Conservation (phyloP, 1,140 invertebrate genomes). For the Argopecten irradians region DNA sequence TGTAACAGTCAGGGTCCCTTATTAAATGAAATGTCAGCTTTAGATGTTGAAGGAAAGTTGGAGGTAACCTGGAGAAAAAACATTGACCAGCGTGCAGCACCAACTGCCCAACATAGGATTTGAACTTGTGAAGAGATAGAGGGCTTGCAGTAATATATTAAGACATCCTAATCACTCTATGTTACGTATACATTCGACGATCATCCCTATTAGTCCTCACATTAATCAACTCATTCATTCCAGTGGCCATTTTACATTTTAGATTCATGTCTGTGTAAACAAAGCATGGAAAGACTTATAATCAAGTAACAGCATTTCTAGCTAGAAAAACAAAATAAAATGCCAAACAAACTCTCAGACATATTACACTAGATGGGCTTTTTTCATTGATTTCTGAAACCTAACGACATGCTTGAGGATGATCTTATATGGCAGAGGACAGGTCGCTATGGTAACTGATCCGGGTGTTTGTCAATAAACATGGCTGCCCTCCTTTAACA, state of each 20-base stretch:
- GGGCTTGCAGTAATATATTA: too few species aligned
- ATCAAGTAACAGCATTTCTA: neutral
- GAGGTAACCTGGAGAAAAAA: too few species aligned
- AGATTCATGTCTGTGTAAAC: neutral
- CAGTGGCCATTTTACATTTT: neutral
- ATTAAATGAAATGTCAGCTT: too few species aligned
- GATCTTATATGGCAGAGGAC: slow-evolving; percentile 20
- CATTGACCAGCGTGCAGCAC: too few species aligned
- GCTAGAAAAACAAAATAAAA: neutral
- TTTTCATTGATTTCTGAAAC: slow-evolving; percentile 18
- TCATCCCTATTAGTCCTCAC: neutral
- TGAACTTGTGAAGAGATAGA: too few species aligned
- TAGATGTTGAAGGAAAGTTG: too few species aligned
- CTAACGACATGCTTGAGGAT: neutral
- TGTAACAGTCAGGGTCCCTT: too few species aligned
- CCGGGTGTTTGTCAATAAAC: slow-evolving; percentile 20
- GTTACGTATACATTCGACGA: too few species aligned
- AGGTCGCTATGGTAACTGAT: neutral
- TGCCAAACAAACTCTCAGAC: neutral
- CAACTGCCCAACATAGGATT: too few species aligned
- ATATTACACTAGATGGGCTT: neutral
- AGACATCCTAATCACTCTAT: too few species aligned
- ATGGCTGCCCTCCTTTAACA: neutral
- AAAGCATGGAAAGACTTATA: neutral
- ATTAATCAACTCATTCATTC: neutral